Percentiles rank a stretch among this genome's conserved stretches.
Evolutionary conservation across 2,888 invertebrate genomes (phyloP).

Genomic region (Priocnemis perturbator): DNA sequence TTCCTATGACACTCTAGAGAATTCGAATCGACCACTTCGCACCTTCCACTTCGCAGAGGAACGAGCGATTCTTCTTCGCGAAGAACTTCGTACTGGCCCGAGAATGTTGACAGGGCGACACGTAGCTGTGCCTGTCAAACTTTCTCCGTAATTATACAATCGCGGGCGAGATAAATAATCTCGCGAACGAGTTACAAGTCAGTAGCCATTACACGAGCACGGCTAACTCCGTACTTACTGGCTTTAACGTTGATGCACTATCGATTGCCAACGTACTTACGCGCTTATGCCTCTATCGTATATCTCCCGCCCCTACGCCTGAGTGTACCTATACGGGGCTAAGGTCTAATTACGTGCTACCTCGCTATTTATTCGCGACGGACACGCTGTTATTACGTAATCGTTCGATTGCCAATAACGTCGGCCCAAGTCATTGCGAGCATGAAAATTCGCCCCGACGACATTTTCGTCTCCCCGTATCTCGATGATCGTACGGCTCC

Average conservation of each 20-base stretch:
- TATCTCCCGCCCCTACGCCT: conserved; percentile 31
- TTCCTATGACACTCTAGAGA: too few species aligned
- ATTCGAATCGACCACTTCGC: too few species aligned
- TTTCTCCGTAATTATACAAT: conserved; percentile 48
- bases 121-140: conserved; percentile 15
- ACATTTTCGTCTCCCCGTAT: too few species aligned
- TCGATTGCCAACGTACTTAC: conserved; percentile 24
- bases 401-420: conserved; percentile 35
- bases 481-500: too few species aligned
- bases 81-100: too few species aligned
- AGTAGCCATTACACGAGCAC: conserved; percentile 26
- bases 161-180: conserved; percentile 32
- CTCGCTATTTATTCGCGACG: conserved; percentile 48
- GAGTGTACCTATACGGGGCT: conserved; percentile 11
- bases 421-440: background rate
- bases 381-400: conserved; percentile 52
- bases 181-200: conserved; percentile 14
- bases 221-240: conserved; percentile 11
- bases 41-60: too few species aligned
- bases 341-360: conserved; percentile 47
- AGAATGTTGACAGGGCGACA: too few species aligned
- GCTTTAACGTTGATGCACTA: conserved; percentile 15
- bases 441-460: too few species aligned
- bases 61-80: too few species aligned
- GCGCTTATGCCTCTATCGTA: conserved; percentile 12